A percentile compares a stretch with the other conserved stretches of the same genome.
Conservation (phyloP, 2,113 vertebrate genomes). For the Rhinogobius similis region DNA sequence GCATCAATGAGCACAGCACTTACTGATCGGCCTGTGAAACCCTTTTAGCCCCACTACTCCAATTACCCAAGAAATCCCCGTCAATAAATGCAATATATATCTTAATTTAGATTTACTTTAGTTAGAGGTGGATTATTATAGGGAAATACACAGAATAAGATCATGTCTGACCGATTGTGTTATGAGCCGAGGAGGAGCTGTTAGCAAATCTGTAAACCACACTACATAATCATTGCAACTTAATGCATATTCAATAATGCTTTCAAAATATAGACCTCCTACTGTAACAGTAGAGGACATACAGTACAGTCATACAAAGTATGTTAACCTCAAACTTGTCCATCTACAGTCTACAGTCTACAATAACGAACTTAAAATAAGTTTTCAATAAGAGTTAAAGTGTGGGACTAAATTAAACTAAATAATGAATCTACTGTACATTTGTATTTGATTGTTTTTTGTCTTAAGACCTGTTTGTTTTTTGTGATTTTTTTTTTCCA, state of each 20-base stretch:
- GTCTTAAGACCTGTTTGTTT: background rate
- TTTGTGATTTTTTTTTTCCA: conserved; percentile 53
- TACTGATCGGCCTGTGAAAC: conserved; percentile 64
- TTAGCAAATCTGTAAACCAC: conserved; percentile 16
- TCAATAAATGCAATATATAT: conserved; percentile 61
- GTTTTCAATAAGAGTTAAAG: background rate
- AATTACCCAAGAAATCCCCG: conserved; percentile 64
- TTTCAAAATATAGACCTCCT: background rate
- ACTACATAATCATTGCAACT: background rate
- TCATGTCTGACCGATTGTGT: conserved; percentile 35
- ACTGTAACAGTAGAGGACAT: background rate
- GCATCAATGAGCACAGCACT: conserved; percentile 54
- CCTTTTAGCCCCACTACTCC: conserved; percentile 58
- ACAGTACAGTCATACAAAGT: background rate
- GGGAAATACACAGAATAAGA: conserved; percentile 24
- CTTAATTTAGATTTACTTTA: conserved; percentile 68
- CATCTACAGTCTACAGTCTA: background rate
- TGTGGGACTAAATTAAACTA: background rate
- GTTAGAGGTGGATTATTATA: conserved; percentile 49
- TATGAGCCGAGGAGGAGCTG: conserved; percentile 8
- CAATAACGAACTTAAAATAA: too few relatives aligned
- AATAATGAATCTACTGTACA: background rate
- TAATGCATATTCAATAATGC: background rate
- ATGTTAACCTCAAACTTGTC: background rate
- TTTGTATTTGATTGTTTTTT: background rate